Base-by-base conservation (phyloP, 2,888 invertebrate genomes). In the Phengaris arion region DNA sequence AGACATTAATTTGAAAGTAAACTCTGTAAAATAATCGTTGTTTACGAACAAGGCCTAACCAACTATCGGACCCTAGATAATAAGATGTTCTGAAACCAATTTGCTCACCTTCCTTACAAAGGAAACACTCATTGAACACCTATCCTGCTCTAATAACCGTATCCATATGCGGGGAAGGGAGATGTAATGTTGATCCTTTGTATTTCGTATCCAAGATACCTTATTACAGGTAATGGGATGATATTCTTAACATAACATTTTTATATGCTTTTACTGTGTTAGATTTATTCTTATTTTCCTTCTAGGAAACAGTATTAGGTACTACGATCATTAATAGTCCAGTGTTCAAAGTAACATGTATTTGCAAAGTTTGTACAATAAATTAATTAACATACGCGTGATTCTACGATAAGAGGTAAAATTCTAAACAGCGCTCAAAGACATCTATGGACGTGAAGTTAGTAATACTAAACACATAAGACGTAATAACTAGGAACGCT, bases 81-180 rank as follows among this genome's bases (percentile, higher is more conserved):
- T 13, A 69, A 69, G 55, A 75, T 70, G 57, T 75, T 48, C 70
- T 75, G 81, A 81, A 87, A 87, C 86, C 86, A 87, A 88, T 87
- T 86, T 84, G 80, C 82, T 83, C 82, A 81, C 83, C 81, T 83
- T 81, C 81, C 80, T 82, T 80, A 81, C 81, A 74, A 74, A 74
- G 74, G 69, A 59, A 76, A 76, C 70, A 74, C 45, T 51, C 74
- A 69, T 59, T 74, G 74, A 76, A 59, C 59, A 70, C 54, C 75
- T 69, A 55, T 69, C 52, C n/a, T 45, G 69, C 55, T 78, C 74
- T 45, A 54, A 75, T 69, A 68, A 55, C 10, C 7, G 48, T 68
- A 15, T 69, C 45, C 10, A 8, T 13, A 48, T 46, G 68, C 46
- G 75, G 12, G 54, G 55, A 69, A 64, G 55, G 15, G 75, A 69